Evolutionary conservation across 2,888 invertebrate species (phyloP).

Genomic region (Agrochola macilenta): DNA sequence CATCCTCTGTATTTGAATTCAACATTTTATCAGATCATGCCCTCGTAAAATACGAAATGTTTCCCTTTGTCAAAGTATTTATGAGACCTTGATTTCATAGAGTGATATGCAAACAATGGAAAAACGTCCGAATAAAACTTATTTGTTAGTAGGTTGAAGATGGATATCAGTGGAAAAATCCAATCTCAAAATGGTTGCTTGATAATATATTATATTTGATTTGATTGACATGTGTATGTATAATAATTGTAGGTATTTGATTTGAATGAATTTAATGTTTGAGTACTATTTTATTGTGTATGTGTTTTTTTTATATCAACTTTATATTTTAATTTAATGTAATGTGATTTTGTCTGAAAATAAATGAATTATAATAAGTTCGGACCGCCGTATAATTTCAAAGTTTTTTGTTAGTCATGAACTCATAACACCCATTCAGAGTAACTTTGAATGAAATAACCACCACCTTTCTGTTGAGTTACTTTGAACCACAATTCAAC

Average conservation of each 20-base stretch:
- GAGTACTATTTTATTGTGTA: too few species aligned
- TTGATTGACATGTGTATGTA: too few species aligned
- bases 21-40: slow-evolving; percentile 38
- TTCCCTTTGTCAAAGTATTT: slow-evolving; percentile 42
- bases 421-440: background rate
- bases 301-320: background rate
- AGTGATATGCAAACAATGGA: slow-evolving; percentile 37
- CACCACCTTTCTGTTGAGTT: background rate
- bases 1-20: slow-evolving; percentile 45
- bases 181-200: slow-evolving; percentile 10
- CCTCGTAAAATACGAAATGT: slow-evolving; percentile 43
- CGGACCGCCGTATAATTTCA: background rate
- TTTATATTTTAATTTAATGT: too few species aligned
- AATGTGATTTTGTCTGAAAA: too few species aligned
- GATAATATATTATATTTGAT: too few species aligned
- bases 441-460: background rate
- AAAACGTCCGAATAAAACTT: slow-evolving; percentile 6
- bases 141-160: slow-evolving; percentile 5
- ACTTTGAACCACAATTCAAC: background rate
- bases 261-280: too few species aligned
- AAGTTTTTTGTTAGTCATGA: background rate
- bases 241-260: too few species aligned
- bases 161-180: slow-evolving; percentile 20
- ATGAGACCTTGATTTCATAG: slow-evolving; percentile 27
- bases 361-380: background rate